Evolutionary conservation across 2,888 invertebrate genomes (phyloP).

Genomic region (Apeira syringaria): DNA sequence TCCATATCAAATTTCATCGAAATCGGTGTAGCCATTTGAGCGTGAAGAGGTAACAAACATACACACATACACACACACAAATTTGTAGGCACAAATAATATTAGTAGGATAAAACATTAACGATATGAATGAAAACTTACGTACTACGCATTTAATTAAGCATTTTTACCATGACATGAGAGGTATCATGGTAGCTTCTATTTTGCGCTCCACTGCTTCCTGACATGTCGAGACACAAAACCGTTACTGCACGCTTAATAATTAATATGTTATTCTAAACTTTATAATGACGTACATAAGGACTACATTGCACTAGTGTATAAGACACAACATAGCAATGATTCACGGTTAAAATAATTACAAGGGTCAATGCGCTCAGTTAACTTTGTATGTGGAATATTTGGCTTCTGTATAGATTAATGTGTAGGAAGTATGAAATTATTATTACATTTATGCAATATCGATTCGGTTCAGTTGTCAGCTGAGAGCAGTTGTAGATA

Average conservation of each 20-base stretch:
- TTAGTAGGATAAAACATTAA: too few relatives aligned
- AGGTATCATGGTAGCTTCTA: slow-evolving; percentile 63
- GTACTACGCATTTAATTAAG: slow-evolving; percentile 13
- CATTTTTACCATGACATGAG: slow-evolving; percentile 23
- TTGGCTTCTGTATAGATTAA: too few relatives aligned
- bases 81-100: too few relatives aligned
- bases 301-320: slow-evolving; percentile 2
- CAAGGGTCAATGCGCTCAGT: slow-evolving; percentile 38
- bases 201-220: slow-evolving; percentile 48
- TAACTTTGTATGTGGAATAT: slow-evolving; percentile 22
- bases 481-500: too few relatives aligned
- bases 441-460: too few relatives aligned
- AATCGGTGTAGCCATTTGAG: too few relatives aligned
- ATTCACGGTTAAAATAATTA: slow-evolving; percentile 22
- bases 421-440: too few relatives aligned
- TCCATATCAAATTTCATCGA: too few relatives aligned
- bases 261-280: slow-evolving; percentile 3
- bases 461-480: too few relatives aligned
- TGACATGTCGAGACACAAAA: slow-evolving; percentile 46
- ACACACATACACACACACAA: too few relatives aligned
- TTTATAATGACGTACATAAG: not conserved
- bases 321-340: slow-evolving; percentile 2
- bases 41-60: too few relatives aligned
- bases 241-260: slow-evolving; percentile 26
- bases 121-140: too few relatives aligned